Evolutionary conservation across 2,113 vertebrate species (phyloP), one percentile per base, ranked within the genome.

Genomic region (Galeopterus variegatus): DNA sequence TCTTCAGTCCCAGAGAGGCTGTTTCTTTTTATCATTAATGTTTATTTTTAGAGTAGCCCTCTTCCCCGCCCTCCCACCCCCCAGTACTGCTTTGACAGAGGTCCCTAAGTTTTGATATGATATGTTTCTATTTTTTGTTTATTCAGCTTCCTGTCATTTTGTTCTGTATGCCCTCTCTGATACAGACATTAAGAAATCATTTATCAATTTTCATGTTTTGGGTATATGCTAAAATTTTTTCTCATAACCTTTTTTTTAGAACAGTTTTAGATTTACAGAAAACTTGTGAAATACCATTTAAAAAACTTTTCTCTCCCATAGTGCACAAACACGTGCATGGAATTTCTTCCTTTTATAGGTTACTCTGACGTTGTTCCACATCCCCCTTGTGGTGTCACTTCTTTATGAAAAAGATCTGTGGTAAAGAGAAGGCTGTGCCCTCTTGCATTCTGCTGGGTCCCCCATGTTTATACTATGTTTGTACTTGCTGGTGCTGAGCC

Each of bases 101-200:
- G 54, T 88, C 45, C 77, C 45, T n/a, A 17, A 12, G 18, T 73
- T 75, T 73, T 93, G 41, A 89, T 56, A 70, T 3, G 4, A 41
- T 19, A 31, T 45, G 41, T 94, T 97, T 95, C 81, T 96, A 24
- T 56, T 85, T 94, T 96, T 95, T 90, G n/a, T 94, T 88, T 77
- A 77, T 52, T 86, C 1, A 3, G 26, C 76, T 95, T 96, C 79
- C 95, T 95, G 65, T 70, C 95, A 21, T 87, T 92, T 88, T 91
- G 64, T 93, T 88, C 60, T 87, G 21, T 69, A 17, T 28, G 62
- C 26, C 4, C 6, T 93, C 52, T 73, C 81, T 72, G 73, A 65
- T 72, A 33, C 3, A 86, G 75, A 83, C 14, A 19, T 85, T 58
- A 94, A 72, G 62, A 82, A 54, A 69, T 62, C 36, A 31, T 79